phyloP scores from a whole-genome alignment of 2,797 vertebrate species.

The Protonibea diacanthus region DNA sequence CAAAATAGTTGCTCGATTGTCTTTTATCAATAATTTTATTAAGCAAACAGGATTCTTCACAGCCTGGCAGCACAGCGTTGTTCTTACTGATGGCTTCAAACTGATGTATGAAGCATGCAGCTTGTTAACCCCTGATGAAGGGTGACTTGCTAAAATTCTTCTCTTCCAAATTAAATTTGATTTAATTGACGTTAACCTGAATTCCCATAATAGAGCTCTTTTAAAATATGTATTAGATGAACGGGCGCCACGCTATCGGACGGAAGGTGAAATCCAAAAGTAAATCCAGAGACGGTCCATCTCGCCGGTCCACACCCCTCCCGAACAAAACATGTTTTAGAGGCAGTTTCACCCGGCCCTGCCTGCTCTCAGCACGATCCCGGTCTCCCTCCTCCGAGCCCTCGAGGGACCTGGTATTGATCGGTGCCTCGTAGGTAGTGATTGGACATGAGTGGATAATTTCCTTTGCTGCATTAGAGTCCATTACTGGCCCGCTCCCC shows the following conservation, averaged over 20 bases:
- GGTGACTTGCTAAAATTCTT: background rate
- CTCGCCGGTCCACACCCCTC: background rate
- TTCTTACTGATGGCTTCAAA: background rate
- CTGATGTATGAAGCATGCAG: background rate
- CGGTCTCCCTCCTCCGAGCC: conserved; percentile 62
- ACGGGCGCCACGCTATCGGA: background rate
- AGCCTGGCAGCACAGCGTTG: background rate
- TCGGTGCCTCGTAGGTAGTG: conserved; percentile 78
- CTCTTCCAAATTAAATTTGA: background rate
- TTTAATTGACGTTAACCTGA: background rate
- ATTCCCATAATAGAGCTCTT: background rate
- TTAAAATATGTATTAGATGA: background rate
- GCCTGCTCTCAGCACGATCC: conserved; percentile 60
- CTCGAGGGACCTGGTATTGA: conserved; percentile 75
- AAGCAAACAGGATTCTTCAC: background rate
- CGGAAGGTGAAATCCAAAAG: conserved; percentile 7
- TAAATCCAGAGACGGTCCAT: background rate
- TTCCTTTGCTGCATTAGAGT: conserved; percentile 84
- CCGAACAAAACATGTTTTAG: background rate
- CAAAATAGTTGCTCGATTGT: background rate
- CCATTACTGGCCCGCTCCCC: conserved; percentile 80
- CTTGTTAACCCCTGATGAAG: background rate
- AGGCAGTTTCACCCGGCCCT: conserved; percentile 12
- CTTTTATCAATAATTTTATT: background rate
- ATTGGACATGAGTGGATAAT: conserved; percentile 83